phyloP scores from a whole-genome alignment of 2,797 vertebrate genomes.

The Etheostoma perlongum region DNA sequence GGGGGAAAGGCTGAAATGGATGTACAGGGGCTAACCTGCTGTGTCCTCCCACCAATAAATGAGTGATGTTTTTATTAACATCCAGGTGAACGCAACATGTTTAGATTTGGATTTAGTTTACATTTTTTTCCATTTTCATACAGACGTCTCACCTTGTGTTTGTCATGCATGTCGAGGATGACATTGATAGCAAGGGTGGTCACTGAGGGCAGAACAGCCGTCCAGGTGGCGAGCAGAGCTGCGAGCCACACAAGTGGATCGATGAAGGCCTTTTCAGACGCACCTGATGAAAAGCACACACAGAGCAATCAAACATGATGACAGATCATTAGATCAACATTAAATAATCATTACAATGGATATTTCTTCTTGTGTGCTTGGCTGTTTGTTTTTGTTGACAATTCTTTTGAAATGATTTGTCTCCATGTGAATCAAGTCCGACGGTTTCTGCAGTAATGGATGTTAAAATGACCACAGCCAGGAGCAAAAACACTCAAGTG shows the following conservation, averaged over 20 bases:
- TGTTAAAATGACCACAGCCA: not conserved
- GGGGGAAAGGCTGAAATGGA: not conserved
- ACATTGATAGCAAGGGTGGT: constrained; percentile 67
- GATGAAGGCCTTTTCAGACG: constrained; percentile 78
- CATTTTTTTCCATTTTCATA: not conserved
- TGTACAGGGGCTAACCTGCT: not conserved
- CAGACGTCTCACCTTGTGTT: constrained; percentile 78
- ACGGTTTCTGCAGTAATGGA: constrained; percentile 1
- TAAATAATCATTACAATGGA: constrained; percentile 7
- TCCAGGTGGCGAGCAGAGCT: constrained; percentile 85
- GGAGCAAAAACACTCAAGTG: not conserved
- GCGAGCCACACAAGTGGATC: constrained; percentile 87
- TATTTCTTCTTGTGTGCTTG: not conserved
- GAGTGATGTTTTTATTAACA: not conserved
- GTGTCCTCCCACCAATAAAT: not conserved
- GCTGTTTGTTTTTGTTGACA: not conserved
- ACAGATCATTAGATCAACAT: constrained; percentile 20
- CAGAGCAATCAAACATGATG: constrained; percentile 23
- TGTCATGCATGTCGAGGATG: constrained; percentile 50
- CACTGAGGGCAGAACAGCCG: constrained; percentile 85
- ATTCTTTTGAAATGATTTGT: constrained; percentile 6
- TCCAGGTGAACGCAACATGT: not conserved
- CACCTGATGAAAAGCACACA: constrained; percentile 78
- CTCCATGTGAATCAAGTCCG: not conserved
- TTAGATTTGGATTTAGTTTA: too few species aligned